A percentile compares a stretch with the other conserved stretches of the same genome.
phyloP scores from a whole-genome alignment of 2,797 vertebrate species.

The Rhincodon typus region DNA sequence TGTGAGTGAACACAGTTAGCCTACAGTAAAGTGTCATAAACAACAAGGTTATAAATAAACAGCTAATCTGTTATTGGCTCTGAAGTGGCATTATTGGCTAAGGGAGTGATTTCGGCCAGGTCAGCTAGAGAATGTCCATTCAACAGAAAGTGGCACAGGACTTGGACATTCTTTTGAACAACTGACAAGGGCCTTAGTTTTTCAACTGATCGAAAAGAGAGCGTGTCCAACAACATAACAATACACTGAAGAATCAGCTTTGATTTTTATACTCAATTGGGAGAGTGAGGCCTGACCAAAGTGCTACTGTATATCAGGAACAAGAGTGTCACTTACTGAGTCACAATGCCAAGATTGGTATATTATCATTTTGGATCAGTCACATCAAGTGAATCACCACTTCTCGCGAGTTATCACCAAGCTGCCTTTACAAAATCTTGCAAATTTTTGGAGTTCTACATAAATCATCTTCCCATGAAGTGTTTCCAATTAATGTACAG shows the following conservation, averaged over 20 bases:
- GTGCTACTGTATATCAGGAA: not conserved
- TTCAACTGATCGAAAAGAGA: not conserved
- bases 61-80: no score
- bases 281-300: not conserved
- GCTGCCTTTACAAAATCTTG: not conserved
- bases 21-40: no score
- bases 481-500: not conserved
- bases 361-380: not conserved
- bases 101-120: not conserved
- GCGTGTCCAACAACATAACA: no score
- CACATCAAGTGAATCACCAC: not conserved
- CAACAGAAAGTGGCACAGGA: not conserved
- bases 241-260: not conserved
- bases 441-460: not conserved
- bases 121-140: not conserved
- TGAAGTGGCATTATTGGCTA: not conserved
- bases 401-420: no score
- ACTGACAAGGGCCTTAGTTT: not conserved
- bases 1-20: no score
- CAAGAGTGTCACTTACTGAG: not conserved
- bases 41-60: no score
- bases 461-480: no score
- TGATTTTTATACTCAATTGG: not conserved
- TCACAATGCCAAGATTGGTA: not conserved
- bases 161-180: not conserved